A percentile compares a stretch with the other conserved stretches of the same genome.
phyloP scores from a whole-genome alignment of 2,888 invertebrate species.

The Gonocerus acuteangulatus region DNA sequence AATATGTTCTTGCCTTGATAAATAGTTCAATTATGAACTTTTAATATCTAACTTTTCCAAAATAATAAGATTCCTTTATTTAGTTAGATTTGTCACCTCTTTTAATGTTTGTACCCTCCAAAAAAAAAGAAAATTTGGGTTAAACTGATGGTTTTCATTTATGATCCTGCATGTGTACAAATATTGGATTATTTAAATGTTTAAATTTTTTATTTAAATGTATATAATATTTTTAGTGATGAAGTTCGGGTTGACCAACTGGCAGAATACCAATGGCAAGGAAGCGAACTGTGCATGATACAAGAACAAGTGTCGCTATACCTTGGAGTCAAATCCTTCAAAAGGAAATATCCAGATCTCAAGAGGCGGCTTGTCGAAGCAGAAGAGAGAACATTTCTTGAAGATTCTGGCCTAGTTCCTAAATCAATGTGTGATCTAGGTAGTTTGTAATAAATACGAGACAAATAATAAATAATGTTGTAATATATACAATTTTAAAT shows the following conservation, averaged over 20 bases:
- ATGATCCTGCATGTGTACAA: too few species aligned
- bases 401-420: constrained; percentile 71
- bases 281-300: constrained; percentile 75
- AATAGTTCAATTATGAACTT: too few species aligned
- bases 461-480: background rate
- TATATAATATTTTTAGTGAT: constrained; percentile 27
- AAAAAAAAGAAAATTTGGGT: too few species aligned
- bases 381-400: constrained; percentile 82
- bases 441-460: constrained; percentile 42
- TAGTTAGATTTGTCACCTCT: too few species aligned
- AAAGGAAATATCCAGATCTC: constrained; percentile 87
- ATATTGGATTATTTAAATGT: too few species aligned
- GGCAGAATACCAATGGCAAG: constrained; percentile 85
- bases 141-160: too few species aligned
- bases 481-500: background rate
- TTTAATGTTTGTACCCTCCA: too few species aligned
- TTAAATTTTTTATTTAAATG: too few species aligned
- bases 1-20: too few species aligned
- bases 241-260: constrained; percentile 71
- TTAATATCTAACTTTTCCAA: too few species aligned
- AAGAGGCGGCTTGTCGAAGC: constrained; percentile 77
- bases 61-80: too few species aligned
- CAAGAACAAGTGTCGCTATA: constrained; percentile 95
- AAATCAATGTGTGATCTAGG: constrained; percentile 91
- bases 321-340: constrained; percentile 91